A percentile compares a stretch with the other conserved stretches of the same genome.
These are phyloP conservation scores for Drosophila kambysellisi DNA, from an alignment of 2,888 invertebrate genomes.

Conservation along the genomic window DNA sequence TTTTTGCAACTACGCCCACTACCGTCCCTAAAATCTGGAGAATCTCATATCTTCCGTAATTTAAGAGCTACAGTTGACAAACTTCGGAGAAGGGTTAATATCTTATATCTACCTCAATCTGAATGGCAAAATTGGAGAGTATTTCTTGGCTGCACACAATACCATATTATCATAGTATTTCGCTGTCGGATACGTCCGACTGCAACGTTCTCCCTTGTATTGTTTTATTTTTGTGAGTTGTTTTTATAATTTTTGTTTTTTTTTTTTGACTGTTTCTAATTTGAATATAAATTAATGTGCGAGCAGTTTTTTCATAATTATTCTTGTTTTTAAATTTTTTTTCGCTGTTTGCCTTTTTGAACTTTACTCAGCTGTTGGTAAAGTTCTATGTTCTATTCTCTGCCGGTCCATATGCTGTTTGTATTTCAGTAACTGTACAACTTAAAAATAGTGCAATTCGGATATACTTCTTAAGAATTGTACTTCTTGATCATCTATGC, in stretches of 20 bases:
- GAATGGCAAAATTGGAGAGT: no score
- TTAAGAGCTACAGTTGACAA: no score
- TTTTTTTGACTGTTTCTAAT: conserved; percentile 63
- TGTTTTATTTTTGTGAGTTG: conserved; percentile 12
- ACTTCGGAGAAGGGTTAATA: no score
- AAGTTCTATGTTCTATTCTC: not conserved
- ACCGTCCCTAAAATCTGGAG: no score
- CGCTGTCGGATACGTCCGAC: not conserved
- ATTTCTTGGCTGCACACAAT: no score
- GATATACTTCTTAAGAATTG: not conserved
- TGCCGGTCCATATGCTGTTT: not conserved
- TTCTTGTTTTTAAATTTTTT: conserved; percentile 39
- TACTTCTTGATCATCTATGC: not conserved
- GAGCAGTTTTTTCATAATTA: conserved; percentile 25
- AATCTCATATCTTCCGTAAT: no score
- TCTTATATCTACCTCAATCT: no score
- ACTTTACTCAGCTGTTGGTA: conserved; percentile 1
- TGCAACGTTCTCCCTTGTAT: not conserved
- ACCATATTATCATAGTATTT: no score
- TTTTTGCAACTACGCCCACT: no score
- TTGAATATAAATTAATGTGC: conserved; percentile 65
- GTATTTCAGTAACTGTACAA: not conserved
- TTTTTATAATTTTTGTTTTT: not conserved
- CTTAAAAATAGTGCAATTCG: not conserved
- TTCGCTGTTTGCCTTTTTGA: conserved; percentile 3